Conservation (phyloP, 2,113 vertebrate species). For the Myxocyprinus asiaticus region DNA sequence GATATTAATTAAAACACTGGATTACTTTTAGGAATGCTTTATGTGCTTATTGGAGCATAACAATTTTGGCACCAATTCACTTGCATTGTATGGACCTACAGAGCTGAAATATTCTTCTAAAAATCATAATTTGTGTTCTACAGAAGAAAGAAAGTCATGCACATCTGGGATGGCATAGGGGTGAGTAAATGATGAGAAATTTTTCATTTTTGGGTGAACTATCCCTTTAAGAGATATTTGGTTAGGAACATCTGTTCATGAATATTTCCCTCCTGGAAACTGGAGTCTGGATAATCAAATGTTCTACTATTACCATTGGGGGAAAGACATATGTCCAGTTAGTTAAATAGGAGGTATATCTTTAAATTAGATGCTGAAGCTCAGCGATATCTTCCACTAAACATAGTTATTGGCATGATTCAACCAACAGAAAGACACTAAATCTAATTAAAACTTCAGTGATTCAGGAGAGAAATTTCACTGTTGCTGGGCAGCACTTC, state of each 20-base stretch:
- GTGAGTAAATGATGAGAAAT: too few relatives aligned
- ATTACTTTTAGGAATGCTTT: too few relatives aligned
- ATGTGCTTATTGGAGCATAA: too few relatives aligned
- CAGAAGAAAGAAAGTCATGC: too few relatives aligned
- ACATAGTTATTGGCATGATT: slow-evolving; percentile 6
- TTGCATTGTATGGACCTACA: too few relatives aligned
- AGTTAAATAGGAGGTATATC: background rate
- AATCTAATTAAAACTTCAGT: slow-evolving; percentile 31
- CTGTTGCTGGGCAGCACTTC: slow-evolving; percentile 29
- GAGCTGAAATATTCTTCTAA: too few relatives aligned
- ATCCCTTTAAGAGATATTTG: background rate
- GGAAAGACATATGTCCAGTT: background rate
- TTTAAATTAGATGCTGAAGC: background rate
- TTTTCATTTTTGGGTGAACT: background rate
- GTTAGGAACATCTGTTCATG: background rate
- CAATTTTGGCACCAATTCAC: too few relatives aligned
- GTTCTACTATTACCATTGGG: too few relatives aligned
- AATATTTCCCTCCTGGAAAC: too few relatives aligned
- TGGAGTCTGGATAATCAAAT: background rate
- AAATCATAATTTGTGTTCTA: too few relatives aligned
- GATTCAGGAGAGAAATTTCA: background rate
- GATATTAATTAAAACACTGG: too few relatives aligned
- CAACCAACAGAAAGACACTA: background rate
- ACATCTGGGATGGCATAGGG: too few relatives aligned
- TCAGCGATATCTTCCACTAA: background rate